phyloP scores from a whole-genome alignment of 2,113 vertebrate species.

The Myrmophylax atrothorax region DNA sequence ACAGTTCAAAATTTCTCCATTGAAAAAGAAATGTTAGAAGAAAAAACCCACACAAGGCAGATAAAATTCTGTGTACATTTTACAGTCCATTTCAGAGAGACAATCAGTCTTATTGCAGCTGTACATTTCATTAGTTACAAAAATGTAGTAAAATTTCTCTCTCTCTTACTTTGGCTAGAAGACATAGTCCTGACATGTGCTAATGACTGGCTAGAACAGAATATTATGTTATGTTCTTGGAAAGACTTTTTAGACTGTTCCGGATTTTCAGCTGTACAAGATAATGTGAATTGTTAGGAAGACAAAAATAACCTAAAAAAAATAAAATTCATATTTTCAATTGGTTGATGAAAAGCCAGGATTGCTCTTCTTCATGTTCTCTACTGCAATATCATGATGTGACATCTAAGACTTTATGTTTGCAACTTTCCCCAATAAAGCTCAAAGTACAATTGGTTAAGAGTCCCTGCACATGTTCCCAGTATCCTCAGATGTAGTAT shows the following conservation, averaged over 20 bases:
- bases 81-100: slow-evolving; percentile 1
- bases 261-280: not conserved
- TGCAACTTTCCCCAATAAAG: not conserved
- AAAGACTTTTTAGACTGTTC: not conserved
- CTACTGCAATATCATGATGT: not conserved
- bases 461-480: not conserved
- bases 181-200: not conserved
- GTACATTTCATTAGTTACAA: slow-evolving; percentile 1
- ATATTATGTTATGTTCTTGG: slow-evolving; percentile 14
- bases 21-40: not conserved
- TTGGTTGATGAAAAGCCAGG: not conserved
- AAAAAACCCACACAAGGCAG: not conserved
- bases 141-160: not conserved
- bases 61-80: not conserved
- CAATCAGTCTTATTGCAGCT: not conserved
- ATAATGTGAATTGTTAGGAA: not conserved
- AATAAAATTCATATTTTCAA: not conserved
- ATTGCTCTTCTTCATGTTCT: not conserved
- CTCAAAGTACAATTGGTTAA: not conserved
- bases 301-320: not conserved
- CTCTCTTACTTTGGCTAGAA: slow-evolving; percentile 12
- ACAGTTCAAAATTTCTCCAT: slow-evolving; percentile 2
- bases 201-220: not conserved
- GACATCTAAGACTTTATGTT: not conserved
- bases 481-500: not conserved